phyloP scores from a whole-genome alignment of 2,888 invertebrate genomes.

The Harpalus rubripes region DNA sequence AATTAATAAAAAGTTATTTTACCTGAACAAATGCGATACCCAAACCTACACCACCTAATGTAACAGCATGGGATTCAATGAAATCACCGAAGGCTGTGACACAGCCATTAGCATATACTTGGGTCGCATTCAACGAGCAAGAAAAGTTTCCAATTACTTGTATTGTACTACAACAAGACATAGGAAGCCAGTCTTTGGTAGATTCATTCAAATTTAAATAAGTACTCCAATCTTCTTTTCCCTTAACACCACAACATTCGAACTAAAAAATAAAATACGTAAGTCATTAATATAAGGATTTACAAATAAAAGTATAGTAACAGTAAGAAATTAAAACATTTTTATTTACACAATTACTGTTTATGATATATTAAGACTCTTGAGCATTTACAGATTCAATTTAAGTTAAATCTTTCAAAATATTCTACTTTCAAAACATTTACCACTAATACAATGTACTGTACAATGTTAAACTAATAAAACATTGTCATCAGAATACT shows the following conservation, averaged over 20 bases:
- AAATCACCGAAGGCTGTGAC: conserved; percentile 81
- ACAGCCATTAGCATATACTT: conserved; percentile 82
- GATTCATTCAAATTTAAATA: conserved; percentile 72
- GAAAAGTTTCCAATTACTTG: conserved; percentile 78
- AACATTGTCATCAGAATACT: too few species aligned
- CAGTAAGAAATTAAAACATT: too few species aligned
- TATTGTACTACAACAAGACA: conserved; percentile 82
- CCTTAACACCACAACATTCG: conserved; percentile 85
- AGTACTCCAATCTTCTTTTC: conserved; percentile 82
- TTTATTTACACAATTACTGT: too few species aligned
- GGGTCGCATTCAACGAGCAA: conserved; percentile 73
- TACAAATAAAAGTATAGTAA: too few species aligned
- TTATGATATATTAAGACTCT: too few species aligned
- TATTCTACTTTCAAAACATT: too few species aligned
- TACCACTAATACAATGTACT: too few species aligned
- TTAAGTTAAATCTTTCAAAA: too few species aligned
- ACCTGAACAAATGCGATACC: conserved; percentile 94
- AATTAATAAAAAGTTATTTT: conserved; percentile 68
- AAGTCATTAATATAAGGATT: too few species aligned
- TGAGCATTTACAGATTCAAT: too few species aligned
- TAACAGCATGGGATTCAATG: conserved; percentile 85
- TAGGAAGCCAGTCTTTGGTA: conserved; percentile 79
- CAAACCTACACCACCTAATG: conserved; percentile 90
- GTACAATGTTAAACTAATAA: too few species aligned
- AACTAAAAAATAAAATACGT: conserved; percentile 79